Percentiles rank a stretch among this genome's conserved stretches.
These are phyloP conservation scores for Lagodon rhomboides DNA, from an alignment of 2,797 vertebrate genomes.

Conservation along the genomic window DNA sequence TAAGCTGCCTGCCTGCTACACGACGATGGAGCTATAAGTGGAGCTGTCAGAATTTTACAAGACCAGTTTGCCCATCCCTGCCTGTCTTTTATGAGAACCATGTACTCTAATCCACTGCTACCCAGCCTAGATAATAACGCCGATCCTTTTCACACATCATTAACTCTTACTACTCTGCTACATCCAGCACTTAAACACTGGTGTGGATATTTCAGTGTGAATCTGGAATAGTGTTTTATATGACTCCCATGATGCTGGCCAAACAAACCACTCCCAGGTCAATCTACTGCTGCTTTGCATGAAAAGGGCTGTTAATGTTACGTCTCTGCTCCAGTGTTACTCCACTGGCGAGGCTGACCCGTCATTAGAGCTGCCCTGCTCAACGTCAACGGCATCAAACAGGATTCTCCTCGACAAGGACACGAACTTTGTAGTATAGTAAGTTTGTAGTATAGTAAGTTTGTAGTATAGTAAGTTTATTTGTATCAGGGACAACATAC, in stretches of 20 bases:
- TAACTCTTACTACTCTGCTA: slow-evolving; percentile 28
- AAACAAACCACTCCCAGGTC: slow-evolving; percentile 27
- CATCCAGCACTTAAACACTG: slow-evolving; percentile 30
- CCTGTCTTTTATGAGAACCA: slow-evolving; percentile 36
- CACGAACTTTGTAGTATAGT: slow-evolving; percentile 1
- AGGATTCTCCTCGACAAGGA: not conserved
- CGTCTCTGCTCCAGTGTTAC: slow-evolving; percentile 15
- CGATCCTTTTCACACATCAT: slow-evolving; percentile 42
- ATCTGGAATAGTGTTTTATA: slow-evolving; percentile 37
- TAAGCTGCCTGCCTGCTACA: not conserved
- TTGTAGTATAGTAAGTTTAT: too few relatives aligned
- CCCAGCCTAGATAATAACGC: slow-evolving; percentile 47
- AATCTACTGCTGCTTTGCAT: slow-evolving; percentile 26
- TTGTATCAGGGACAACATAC: too few relatives aligned
- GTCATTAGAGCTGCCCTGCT: not conserved
- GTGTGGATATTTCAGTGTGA: slow-evolving; percentile 23
- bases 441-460: too few relatives aligned
- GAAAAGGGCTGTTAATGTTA: slow-evolving; percentile 17
- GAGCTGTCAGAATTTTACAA: slow-evolving; percentile 13
- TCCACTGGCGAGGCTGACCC: slow-evolving; percentile 4
- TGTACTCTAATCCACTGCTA: slow-evolving; percentile 18
- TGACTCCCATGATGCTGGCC: slow-evolving; percentile 7
- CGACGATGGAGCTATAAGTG: not conserved
- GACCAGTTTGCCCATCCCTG: slow-evolving; percentile 12
- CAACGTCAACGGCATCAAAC: slow-evolving; percentile 11